Evolutionary conservation across 2,888 invertebrate species (phyloP).

Genomic region (Drosophila kuntzei): DNA sequence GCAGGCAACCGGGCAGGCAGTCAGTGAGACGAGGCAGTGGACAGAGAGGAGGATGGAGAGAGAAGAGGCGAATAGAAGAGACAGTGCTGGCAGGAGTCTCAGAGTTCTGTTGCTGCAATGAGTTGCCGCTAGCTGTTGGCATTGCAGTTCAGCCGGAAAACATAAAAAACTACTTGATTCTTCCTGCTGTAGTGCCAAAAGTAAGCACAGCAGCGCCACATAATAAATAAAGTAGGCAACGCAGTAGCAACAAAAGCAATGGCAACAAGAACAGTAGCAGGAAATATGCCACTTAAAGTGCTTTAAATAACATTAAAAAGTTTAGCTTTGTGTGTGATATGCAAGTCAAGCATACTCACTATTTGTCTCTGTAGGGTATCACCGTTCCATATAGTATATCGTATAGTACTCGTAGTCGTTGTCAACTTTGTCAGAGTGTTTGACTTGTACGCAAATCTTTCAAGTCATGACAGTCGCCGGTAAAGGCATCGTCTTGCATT

Average conservation of each 20-base stretch:
- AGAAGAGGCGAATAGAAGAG: slow-evolving; percentile 3
- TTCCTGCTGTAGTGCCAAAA: slow-evolving; percentile 78
- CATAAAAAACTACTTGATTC: slow-evolving; percentile 82
- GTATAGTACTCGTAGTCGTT: slow-evolving; percentile 30
- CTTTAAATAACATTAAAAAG: slow-evolving; percentile 82
- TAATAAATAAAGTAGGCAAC: slow-evolving; percentile 75
- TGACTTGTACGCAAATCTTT: slow-evolving; percentile 77
- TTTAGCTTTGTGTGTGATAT: slow-evolving; percentile 56
- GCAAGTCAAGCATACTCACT: slow-evolving; percentile 8
- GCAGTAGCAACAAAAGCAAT: slow-evolving; percentile 24
- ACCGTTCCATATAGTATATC: slow-evolving; percentile 30
- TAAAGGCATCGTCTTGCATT: slow-evolving; percentile 66
- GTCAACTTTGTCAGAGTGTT: slow-evolving; percentile 77
- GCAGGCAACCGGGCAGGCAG: slow-evolving; percentile 39
- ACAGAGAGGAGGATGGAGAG: slow-evolving; percentile 7
- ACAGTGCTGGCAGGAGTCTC: slow-evolving; percentile 20
- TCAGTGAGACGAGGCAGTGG: slow-evolving; percentile 19
- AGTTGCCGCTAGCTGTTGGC: slow-evolving; percentile 73
- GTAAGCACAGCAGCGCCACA: slow-evolving; percentile 78
- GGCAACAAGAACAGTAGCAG: slow-evolving; percentile 46
- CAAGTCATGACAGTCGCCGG: slow-evolving; percentile 71
- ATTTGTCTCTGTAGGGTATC: slow-evolving; percentile 8
- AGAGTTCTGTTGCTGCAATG: slow-evolving; percentile 51
- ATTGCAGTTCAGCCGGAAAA: slow-evolving; percentile 81
- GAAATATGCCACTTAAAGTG: slow-evolving; percentile 81